Percentiles rank a stretch among this genome's conserved stretches.
These are phyloP conservation scores for Paramisgurnus dabryanus DNA, from an alignment of 2,113 vertebrate genomes.

Conservation along the genomic window DNA sequence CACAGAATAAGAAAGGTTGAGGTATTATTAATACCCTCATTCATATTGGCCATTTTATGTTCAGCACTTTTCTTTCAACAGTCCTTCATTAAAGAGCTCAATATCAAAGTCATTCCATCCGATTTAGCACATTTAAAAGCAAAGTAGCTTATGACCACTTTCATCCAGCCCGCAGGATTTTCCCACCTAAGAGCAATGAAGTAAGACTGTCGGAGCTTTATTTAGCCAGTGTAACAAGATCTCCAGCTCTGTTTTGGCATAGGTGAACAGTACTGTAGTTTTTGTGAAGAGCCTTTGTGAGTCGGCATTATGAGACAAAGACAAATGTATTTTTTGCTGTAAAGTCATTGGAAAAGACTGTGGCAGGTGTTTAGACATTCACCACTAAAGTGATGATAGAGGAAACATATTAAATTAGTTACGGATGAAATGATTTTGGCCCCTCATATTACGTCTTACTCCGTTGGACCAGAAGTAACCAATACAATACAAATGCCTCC, in stretches of 20 bases:
- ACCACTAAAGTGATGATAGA: slow-evolving; percentile 31
- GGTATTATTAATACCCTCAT: too few species aligned
- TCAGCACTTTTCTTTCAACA: neutral
- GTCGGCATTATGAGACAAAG: slow-evolving; percentile 25
- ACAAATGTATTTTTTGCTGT: neutral
- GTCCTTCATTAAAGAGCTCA: neutral
- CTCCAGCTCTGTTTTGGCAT: slow-evolving; percentile 35
- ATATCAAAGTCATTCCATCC: neutral
- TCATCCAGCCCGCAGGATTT: slow-evolving; percentile 16
- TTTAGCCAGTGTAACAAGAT: slow-evolving; percentile 49
- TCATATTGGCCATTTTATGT: too few species aligned
- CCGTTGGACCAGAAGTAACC: too few species aligned
- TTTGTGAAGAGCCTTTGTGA: slow-evolving; percentile 24
- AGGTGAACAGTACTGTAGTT: slow-evolving; percentile 43
- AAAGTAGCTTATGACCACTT: slow-evolving; percentile 12
- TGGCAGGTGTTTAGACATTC: slow-evolving; percentile 58
- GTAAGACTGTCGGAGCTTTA: slow-evolving; percentile 36
- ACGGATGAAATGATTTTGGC: slow-evolving; percentile 39
- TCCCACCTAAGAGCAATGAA: neutral
- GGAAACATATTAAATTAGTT: neutral
- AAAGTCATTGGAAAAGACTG: neutral
- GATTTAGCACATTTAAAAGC: slow-evolving; percentile 3
- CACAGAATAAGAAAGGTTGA: too few species aligned
- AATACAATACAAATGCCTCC: too few species aligned
- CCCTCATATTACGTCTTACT: slow-evolving; percentile 18